These are phyloP conservation scores for Elachura formosa DNA, from an alignment of 2,113 vertebrate species.

Conservation along the genomic window DNA sequence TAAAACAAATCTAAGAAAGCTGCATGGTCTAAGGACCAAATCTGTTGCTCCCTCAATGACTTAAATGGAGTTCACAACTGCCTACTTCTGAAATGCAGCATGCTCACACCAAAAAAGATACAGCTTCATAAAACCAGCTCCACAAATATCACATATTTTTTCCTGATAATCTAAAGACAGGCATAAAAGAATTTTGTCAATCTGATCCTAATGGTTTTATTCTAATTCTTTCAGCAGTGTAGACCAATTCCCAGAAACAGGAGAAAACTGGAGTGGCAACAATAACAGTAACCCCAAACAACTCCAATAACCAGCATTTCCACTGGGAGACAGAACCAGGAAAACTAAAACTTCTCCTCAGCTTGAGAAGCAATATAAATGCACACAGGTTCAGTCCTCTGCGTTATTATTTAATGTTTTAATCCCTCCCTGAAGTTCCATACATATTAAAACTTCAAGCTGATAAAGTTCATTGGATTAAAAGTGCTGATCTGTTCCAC, in stretches of 20 bases:
- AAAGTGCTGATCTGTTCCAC: not conserved
- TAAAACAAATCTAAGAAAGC: not conserved
- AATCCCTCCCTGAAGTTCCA: not conserved
- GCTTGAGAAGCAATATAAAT: not conserved
- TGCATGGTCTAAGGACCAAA: not conserved
- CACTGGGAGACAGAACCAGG: not conserved
- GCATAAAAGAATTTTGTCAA: not conserved
- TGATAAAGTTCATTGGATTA: not conserved
- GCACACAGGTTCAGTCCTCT: not conserved
- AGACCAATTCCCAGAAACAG: not conserved
- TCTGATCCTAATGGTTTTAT: not conserved
- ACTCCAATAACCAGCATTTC: not conserved
- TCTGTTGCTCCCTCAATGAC: not conserved
- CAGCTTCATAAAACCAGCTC: not conserved
- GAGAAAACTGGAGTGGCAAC: not conserved
- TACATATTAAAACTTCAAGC: not conserved
- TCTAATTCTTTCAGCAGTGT: not conserved
- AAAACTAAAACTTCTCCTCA: not conserved
- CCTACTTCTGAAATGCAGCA: not conserved
- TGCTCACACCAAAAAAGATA: not conserved
- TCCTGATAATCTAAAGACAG: not conserved
- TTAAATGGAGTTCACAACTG: not conserved
- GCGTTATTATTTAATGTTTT: not conserved
- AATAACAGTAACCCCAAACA: too few relatives aligned
- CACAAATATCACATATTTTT: not conserved